Evolutionary conservation across 2,113 vertebrate species (phyloP), one percentile per base, ranked within the genome.

Genomic region (Thalassarche chlororhynchos): DNA sequence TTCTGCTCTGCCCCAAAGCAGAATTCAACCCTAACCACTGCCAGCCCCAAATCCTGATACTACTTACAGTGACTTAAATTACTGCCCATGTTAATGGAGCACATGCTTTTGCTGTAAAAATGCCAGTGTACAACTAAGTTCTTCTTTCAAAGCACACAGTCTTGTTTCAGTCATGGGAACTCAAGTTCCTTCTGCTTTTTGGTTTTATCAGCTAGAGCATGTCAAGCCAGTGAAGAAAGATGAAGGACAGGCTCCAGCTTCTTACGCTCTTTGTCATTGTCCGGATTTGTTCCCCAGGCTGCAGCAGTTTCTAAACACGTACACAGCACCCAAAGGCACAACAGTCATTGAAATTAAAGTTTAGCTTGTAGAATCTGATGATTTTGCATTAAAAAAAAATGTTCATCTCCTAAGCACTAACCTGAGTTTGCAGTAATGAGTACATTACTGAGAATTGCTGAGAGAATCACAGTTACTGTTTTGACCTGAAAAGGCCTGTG

Each of bases 81-180:
- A 11, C 9, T 2, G 4, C 31, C 46, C 3, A 0, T 64, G 58
- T 25, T 72, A 38, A 8, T 13, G 25, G 20, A 65, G 10, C 26
- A 17, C 19, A 5, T 9, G 21, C 19, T 79, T 86, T 76, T 81
- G 54, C 23, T 65, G 26, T 57, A n/a, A 84, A 70, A 76, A 32
- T 20, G 17, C 23, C 47, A 8, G 0, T 5, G 8, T 40, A 12
- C 42, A 38, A 0, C 8, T 6, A 47, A 79, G n/a, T 31, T 55
- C 5, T 42, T 42, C 7, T 52, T 47, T 87, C 38, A 64, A 42
- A 83, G 19, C 13, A 24, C 0, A 0, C 0, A 2, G 10, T 31
- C 20, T 14, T 38, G 12, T 28, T 61, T 36, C 54, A 42, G 24
- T n/a, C 9, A 4, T 5, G 20, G 70, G 26, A 89, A 9, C 24